A percentile compares a stretch with the other conserved stretches of the same genome.
Conservation (phyloP, 2,113 vertebrate genomes). For the Dissostichus mawsoni region DNA sequence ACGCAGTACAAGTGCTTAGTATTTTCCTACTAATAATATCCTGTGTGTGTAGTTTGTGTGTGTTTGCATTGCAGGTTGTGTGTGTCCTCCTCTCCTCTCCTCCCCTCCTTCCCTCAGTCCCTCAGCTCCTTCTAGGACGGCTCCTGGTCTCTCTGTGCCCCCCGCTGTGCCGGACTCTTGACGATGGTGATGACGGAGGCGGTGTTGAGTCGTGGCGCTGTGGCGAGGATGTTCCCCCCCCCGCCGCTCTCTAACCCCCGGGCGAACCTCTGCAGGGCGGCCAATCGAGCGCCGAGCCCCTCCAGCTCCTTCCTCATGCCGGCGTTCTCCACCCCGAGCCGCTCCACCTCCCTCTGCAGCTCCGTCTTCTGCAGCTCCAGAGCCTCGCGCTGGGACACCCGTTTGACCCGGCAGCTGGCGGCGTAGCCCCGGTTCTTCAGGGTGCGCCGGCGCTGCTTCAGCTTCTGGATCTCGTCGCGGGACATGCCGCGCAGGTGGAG, state of each 20-base stretch:
- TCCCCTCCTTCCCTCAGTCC: constrained; percentile 12
- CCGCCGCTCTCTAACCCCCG: constrained; percentile 90
- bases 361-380: constrained; percentile 98
- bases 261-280: constrained; percentile 97
- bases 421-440: constrained; percentile 97
- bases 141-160: constrained; percentile 80
- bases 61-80: constrained; percentile 68
- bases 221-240: constrained; percentile 89
- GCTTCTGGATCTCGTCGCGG: constrained; percentile 96
- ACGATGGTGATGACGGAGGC: constrained; percentile 94
- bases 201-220: constrained; percentile 91
- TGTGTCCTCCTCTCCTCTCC: background rate
- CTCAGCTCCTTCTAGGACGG: constrained; percentile 78
- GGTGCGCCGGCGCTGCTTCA: constrained; percentile 97
- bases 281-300: constrained; percentile 94
- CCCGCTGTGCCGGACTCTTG: constrained; percentile 91
- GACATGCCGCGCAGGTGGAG: constrained; percentile 96
- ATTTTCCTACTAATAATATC: constrained; percentile 58
- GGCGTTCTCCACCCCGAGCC: constrained; percentile 95
- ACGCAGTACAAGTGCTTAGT: constrained; percentile 47
- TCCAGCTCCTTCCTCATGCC: constrained; percentile 98
- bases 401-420: constrained; percentile 96
- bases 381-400: constrained; percentile 98
- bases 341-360: constrained; percentile 96
- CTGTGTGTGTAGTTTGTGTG: constrained; percentile 31